Base-by-base conservation (phyloP, 2,113 vertebrate genomes). In the Tragelaphus imberbis region DNA sequence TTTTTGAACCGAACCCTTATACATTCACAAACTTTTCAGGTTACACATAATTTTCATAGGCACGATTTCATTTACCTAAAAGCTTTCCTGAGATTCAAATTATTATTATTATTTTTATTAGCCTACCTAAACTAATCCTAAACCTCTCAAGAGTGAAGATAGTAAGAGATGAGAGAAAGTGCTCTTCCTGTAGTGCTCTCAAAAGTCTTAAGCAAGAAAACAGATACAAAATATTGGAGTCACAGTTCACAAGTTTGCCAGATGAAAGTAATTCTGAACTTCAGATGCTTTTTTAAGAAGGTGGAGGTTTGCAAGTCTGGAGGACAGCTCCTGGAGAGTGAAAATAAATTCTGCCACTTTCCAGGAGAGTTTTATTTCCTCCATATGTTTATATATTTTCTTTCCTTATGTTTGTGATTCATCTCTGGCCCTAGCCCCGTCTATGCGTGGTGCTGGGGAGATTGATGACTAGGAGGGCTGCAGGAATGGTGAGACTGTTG, bases 331-430 rank as follows among this genome's bases (percentile, higher is more conserved):
- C 84, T 51, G 77, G 94, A 96, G 97, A 91, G 55, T 36, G 89
- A 91, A 94, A 97, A 94, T 94, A 90, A 85, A 88, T 85, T 61
- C 96, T 86, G 44, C 84, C 90, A 68, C 56, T 96, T 97, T 97
- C 68, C 6, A 23, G 44, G 58, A 90, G 97, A 85, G n/a, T 85
- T 97, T 97, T 90, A 95, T 96, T 97, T 95, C 91, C 90, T 97
- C 90, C 94, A 88, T 95, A 96, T 96, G 97, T 93, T 96, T 93
- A 90, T 95, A 23, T 87, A 47, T 92, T 98, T 95, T 97, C 88
- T 91, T 89, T 87, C 87, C 93, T 95, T 84, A 59, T 87, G 90
- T 96, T 92, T 88, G 88, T 88, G 92, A 94, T 97, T 97, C 36
- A 90, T 92, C 61, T 90, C 81, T 95, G 97, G 81, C 88, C 88